Evolutionary conservation across 2,113 vertebrate genomes (phyloP).

Genomic region (Grus americana): DNA sequence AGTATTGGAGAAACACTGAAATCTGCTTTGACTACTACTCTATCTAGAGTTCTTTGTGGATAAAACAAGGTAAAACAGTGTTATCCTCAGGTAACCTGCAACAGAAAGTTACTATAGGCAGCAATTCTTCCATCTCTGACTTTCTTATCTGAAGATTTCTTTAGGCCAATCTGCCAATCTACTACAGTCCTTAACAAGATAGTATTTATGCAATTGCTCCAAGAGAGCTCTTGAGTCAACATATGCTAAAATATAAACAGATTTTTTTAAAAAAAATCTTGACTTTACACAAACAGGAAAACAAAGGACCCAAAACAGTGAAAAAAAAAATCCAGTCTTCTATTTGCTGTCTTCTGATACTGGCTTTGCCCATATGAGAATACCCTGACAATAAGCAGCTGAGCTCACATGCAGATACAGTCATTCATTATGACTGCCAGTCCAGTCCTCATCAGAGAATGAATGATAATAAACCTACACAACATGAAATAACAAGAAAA

Average conservation of each 20-base stretch:
- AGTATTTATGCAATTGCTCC: neutral
- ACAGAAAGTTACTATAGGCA: neutral
- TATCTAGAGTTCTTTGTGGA: neutral
- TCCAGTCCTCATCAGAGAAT: neutral
- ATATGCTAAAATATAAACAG: neutral
- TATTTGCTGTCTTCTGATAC: neutral
- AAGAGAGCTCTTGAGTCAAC: neutral
- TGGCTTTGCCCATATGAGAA: neutral
- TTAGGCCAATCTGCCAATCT: neutral
- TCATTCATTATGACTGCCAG: neutral
- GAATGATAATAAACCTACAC: neutral
- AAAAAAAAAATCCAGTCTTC: neutral
- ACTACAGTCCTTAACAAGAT: neutral
- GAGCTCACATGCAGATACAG: neutral
- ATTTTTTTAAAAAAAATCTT: neutral
- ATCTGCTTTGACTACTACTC: neutral
- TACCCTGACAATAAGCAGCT: neutral
- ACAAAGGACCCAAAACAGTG: neutral
- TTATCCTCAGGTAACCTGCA: neutral
- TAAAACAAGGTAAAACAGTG: neutral
- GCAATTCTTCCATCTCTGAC: neutral
- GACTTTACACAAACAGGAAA: neutral
- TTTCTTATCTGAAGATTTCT: neutral
- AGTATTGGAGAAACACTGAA: neutral
- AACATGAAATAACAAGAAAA: neutral